Evolutionary conservation across 2,113 vertebrate genomes (phyloP), one percentile per base, ranked within the genome.

Genomic region (Dipodomys merriami): DNA sequence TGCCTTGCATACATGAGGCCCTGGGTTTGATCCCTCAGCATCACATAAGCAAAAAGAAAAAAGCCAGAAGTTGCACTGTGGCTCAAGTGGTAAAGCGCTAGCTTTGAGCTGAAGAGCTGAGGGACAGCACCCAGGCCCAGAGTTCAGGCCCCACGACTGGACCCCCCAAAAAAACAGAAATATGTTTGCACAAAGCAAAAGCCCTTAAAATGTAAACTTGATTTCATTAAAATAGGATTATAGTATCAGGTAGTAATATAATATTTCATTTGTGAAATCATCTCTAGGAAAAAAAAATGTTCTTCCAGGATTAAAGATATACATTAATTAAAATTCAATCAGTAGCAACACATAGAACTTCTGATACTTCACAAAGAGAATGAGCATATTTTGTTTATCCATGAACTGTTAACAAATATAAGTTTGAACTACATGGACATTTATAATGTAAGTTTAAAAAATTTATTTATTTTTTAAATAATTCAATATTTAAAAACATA

Each of bases 171-270:
- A 39, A 39, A 39, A 39, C 39, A 74, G 12, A 92, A 72, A 80
- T 64, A 83, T 27, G 1, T 60, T 60, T 20, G 39, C 9, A 13
- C 53, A 67, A 76, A 72, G 13, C 22, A 88, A 82, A 78, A 88
- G 20, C 4, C 6, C 12, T 86, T 77, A 85, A 7, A 69, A 83
- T 57, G 6, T 44, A 73, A 67, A 64, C 7, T 23, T 88, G 27
- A 73, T 19, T 65, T 81, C 25, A 88, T 68, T 88, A 87, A 77
- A 67, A 93, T 77, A n/a, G 12, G 30, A 86, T 65, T 69, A 74
- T 25, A 25, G 15, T 9, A 35, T 9, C 5, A 76, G 25, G 57
- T 57, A 83, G 49, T 85, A 84, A 91, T 23, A 78, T 8, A 64
- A 64, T 5, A 84, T 82, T 82, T 86, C 76, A 15, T 65, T 71